Percentiles rank a stretch among this genome's conserved stretches.
Conservation (phyloP, 2,113 vertebrate genomes). For the Platycercus adscitus region DNA sequence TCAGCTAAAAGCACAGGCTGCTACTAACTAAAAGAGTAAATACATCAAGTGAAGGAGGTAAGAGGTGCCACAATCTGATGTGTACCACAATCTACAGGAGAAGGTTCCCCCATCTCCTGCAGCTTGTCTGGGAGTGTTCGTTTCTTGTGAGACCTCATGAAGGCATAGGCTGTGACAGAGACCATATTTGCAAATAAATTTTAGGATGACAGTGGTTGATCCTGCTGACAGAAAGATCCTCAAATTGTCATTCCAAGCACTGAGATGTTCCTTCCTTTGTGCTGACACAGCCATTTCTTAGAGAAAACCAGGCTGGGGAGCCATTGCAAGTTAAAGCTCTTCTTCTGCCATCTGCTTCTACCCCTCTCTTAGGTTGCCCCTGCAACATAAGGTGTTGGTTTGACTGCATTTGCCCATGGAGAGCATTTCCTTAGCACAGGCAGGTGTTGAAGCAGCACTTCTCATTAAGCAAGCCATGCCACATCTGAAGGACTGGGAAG, state of each 20-base stretch:
- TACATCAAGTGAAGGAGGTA: background rate
- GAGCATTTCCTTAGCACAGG: background rate
- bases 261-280: background rate
- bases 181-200: background rate
- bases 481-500: background rate
- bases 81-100: background rate
- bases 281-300: background rate
- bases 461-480: background rate
- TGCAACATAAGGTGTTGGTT: background rate
- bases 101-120: background rate
- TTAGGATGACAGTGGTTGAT: background rate
- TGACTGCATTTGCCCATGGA: background rate
- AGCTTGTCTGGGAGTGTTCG: background rate
- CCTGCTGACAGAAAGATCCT: background rate
- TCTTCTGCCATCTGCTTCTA: background rate
- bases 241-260: background rate
- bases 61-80: background rate
- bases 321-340: background rate
- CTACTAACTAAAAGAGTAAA: background rate
- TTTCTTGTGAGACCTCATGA: fast-evolving
- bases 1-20: background rate
- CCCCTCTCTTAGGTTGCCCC: background rate
- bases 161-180: background rate
- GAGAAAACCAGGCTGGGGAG: background rate
- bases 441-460: background rate